Conservation (phyloP, 2,888 invertebrate species). For the Drosophila birchii region DNA sequence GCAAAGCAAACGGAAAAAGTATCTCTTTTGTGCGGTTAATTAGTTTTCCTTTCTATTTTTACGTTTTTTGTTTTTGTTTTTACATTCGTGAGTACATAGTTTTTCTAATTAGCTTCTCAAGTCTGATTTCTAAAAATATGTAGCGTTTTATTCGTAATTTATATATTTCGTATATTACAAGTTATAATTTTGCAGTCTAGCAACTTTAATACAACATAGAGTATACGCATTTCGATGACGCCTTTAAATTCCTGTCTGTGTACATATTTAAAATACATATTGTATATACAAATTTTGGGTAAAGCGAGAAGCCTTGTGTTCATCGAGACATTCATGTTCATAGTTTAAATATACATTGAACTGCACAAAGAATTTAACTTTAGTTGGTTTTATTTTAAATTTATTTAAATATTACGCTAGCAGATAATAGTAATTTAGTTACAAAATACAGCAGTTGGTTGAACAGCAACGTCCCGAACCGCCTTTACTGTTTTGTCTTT, state of each 20-base stretch:
- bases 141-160: constrained; percentile 33
- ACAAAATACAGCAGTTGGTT: constrained; percentile 96
- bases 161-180: constrained; percentile 34
- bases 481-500: constrained; percentile 97
- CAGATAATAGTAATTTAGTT: constrained; percentile 85
- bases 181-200: constrained; percentile 47
- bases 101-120: constrained; percentile 42
- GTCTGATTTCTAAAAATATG: constrained; percentile 40
- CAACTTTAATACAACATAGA: constrained; percentile 46
- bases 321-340: constrained; percentile 31
- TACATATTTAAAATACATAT: constrained; percentile 43
- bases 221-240: constrained; percentile 39
- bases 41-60: constrained; percentile 21
- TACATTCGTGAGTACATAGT: constrained; percentile 26
- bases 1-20: constrained; percentile 23
- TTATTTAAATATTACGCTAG: constrained; percentile 42
- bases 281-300: constrained; percentile 36
- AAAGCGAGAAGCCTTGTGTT: constrained; percentile 25
- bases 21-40: constrained; percentile 21
- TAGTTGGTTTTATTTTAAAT: constrained; percentile 22
- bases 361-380: constrained; percentile 39
- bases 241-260: constrained; percentile 35
- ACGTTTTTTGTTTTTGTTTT: constrained; percentile 10
- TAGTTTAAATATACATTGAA: constrained; percentile 41
- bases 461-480: constrained; percentile 98